These are phyloP conservation scores for Sarcophaga variegata DNA, from an alignment of 2,888 invertebrate genomes.

Conservation along the genomic window DNA sequence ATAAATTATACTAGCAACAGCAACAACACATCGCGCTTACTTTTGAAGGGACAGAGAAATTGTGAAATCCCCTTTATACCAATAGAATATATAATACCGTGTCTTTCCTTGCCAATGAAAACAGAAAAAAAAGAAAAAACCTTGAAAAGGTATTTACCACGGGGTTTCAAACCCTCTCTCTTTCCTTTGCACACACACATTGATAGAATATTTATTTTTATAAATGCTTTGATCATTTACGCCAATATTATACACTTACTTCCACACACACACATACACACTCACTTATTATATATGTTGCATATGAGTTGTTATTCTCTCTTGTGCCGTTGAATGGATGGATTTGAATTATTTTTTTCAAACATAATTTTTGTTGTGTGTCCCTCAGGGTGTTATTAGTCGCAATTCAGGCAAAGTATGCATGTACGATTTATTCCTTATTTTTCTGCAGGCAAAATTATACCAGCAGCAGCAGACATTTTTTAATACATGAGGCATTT, in stretches of 20 bases:
- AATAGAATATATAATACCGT: neutral
- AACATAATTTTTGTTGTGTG: constrained; percentile 44
- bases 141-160: constrained; percentile 65
- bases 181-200: constrained; percentile 10
- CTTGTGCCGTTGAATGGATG: neutral
- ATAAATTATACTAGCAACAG: neutral
- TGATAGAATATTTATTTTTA: constrained; percentile 37
- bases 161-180: constrained; percentile 9
- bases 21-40: constrained; percentile 12
- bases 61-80: constrained; percentile 18
- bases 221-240: constrained; percentile 66
- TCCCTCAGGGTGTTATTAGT: constrained; percentile 80
- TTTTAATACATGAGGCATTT: constrained; percentile 25
- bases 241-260: constrained; percentile 25
- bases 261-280: neutral
- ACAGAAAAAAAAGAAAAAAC: constrained; percentile 60
- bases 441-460: constrained; percentile 16
- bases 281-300: neutral
- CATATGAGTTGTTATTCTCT: neutral
- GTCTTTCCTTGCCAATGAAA: constrained; percentile 15
- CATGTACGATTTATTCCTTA: neutral
- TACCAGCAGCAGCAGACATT: constrained; percentile 28
- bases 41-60: neutral
- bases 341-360: constrained; percentile 25
- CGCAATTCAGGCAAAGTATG: constrained; percentile 67